These are phyloP conservation scores for Arctopsyche grandis DNA, from an alignment of 1,140 invertebrate genomes.

Conservation along the genomic window DNA sequence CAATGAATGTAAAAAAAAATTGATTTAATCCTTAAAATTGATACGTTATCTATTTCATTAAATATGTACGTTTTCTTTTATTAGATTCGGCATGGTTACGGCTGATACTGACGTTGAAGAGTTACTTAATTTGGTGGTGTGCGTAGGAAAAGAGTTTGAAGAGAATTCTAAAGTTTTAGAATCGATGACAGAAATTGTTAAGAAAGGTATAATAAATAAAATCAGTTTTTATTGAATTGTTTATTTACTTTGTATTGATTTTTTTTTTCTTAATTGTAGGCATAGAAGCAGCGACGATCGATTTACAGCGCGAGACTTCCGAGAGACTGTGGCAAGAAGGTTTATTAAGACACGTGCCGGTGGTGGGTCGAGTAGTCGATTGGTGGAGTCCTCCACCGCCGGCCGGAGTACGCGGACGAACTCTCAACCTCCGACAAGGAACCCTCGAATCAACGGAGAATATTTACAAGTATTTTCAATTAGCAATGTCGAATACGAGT, in stretches of 20 bases:
- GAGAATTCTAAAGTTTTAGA: conserved; percentile 92
- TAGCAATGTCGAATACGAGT: neutral
- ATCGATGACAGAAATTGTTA: conserved; percentile 94
- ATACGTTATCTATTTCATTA: neutral
- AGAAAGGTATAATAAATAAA: conserved; percentile 72
- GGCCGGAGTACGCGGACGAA: conserved; percentile 80
- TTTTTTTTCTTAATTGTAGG: conserved; percentile 63
- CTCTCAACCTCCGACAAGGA: conserved; percentile 85
- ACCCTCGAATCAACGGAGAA: conserved; percentile 92
- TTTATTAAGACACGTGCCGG: conserved; percentile 89
- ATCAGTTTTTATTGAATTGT: neutral
- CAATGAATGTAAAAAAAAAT: neutral
- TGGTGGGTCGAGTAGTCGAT: conserved; percentile 90
- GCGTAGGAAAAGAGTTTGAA: conserved; percentile 90
- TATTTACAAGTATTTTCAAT: conserved; percentile 74
- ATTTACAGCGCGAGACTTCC: conserved; percentile 88
- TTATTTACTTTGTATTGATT: neutral
- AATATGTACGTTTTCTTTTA: neutral
- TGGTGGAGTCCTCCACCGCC: conserved; percentile 85
- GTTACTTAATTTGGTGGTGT: conserved; percentile 84
- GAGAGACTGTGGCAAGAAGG: conserved; percentile 94
- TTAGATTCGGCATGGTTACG: conserved; percentile 94
- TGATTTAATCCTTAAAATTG: neutral
- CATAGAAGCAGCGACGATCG: conserved; percentile 91
- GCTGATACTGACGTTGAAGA: conserved; percentile 94